Evolutionary conservation across 2,888 invertebrate genomes (phyloP).

Genomic region (Neuroscelio doddi): DNA sequence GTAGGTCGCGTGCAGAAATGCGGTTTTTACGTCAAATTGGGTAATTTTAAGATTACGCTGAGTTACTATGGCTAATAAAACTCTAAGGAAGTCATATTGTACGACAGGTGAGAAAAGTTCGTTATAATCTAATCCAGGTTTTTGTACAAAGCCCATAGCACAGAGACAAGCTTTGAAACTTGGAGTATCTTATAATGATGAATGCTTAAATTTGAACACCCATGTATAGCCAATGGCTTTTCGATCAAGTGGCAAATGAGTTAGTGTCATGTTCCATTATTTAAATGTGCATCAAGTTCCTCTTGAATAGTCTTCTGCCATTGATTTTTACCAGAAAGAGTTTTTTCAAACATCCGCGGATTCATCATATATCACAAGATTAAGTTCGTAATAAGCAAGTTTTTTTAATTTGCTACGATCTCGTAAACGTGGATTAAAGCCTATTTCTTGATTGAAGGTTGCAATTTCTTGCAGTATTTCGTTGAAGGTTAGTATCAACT

Average conservation of each 20-base stretch:
- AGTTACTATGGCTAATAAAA: slow-evolving; percentile 34
- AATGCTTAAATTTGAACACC: slow-evolving; percentile 16
- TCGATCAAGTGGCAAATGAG: no score
- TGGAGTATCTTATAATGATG: background rate
- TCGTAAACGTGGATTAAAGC: background rate
- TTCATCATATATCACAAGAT: background rate
- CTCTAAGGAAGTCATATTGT: slow-evolving; percentile 34
- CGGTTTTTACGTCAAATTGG: slow-evolving; percentile 44
- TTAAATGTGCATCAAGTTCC: slow-evolving; percentile 13
- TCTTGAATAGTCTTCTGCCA: slow-evolving; percentile 18
- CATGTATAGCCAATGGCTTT: slow-evolving; percentile 28
- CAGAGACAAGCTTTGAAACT: slow-evolving; percentile 18
- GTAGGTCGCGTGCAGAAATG: slow-evolving; percentile 40
- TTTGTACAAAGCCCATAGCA: slow-evolving; percentile 31
- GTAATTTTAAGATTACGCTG: slow-evolving; percentile 31
- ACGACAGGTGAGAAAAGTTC: slow-evolving; percentile 46
- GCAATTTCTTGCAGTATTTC: background rate
- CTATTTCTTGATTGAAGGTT: background rate
- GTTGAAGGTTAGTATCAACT: no score
- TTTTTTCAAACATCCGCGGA: slow-evolving; percentile 10
- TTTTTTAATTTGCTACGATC: background rate
- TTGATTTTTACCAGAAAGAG: background rate
- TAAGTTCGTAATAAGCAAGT: background rate
- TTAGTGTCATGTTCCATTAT: slow-evolving; percentile 19
- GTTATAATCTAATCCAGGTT: slow-evolving; percentile 17